Evolutionary conservation across 2,113 vertebrate genomes (phyloP).

Genomic region (Corvus cornix): DNA sequence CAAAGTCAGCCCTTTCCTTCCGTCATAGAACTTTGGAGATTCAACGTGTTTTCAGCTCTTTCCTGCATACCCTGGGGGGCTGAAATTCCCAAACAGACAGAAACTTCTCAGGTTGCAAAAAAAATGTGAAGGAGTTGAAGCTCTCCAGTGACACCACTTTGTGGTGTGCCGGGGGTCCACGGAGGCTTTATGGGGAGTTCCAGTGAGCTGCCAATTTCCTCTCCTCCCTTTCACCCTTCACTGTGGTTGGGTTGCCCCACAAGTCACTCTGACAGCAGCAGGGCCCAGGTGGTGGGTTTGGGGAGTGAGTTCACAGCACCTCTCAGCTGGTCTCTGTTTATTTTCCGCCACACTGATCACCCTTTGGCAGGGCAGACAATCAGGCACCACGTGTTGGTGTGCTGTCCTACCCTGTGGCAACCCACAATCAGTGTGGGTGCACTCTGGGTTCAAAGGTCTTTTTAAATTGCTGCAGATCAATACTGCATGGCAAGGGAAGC

Average conservation of each 20-base stretch:
- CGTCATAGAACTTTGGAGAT: neutral
- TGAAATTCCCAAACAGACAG: neutral
- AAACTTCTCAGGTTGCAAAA: neutral
- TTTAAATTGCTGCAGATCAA: neutral
- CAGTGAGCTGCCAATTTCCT: neutral
- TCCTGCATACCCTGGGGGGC: neutral
- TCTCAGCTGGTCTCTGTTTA: neutral
- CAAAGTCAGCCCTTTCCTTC: neutral
- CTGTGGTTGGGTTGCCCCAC: fast-evolving
- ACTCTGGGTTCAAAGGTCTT: neutral
- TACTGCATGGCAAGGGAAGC: neutral
- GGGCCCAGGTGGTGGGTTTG: neutral
- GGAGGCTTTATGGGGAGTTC: neutral
- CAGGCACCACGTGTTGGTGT: neutral
- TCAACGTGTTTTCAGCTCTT: neutral
- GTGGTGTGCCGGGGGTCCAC: neutral
- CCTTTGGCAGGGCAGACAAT: neutral
- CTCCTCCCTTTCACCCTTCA: neutral
- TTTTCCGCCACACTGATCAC: neutral
- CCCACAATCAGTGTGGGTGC: neutral
- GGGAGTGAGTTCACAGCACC: fast-evolving
- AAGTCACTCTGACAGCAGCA: fast-evolving
- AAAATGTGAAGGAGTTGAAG: neutral
- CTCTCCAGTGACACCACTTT: neutral
- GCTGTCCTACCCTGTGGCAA: neutral